Conservation (phyloP, 2,888 invertebrate species). For the Chironomus riparius region DNA sequence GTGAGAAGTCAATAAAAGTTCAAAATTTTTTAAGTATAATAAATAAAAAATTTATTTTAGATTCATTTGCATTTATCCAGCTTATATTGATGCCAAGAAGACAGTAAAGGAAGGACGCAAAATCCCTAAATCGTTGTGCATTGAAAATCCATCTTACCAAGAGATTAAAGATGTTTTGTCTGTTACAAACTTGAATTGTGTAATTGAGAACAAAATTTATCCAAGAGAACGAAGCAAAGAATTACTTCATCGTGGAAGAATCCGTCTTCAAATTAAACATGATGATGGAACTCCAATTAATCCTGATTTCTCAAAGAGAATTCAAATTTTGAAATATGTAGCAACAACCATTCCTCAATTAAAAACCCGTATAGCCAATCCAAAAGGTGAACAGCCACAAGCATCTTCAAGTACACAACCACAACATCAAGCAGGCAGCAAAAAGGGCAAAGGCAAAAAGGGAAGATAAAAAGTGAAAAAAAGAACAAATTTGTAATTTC, state of each 20-base stretch:
- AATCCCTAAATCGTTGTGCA: conserved; percentile 72
- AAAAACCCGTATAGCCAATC: conserved; percentile 58
- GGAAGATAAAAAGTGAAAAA: conserved; percentile 30
- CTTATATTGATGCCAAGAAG: conserved; percentile 90
- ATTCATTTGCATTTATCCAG: conserved; percentile 96
- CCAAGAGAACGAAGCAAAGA: conserved; percentile 88
- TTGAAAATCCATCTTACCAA: conserved; percentile 90
- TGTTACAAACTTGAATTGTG: conserved; percentile 72
- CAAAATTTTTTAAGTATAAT: too few relatives aligned
- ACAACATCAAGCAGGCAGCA: conserved; percentile 29
- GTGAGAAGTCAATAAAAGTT: conserved; percentile 38
- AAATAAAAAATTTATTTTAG: conserved; percentile 39
- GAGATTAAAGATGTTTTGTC: conserved; percentile 91
- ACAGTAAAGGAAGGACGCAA: conserved; percentile 81
- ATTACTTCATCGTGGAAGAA: conserved; percentile 70
- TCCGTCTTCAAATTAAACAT: conserved; percentile 85
- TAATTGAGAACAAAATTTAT: conserved; percentile 88
- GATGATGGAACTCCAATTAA: conserved; percentile 74
- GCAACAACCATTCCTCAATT: conserved; percentile 84
- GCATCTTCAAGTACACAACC: not conserved
- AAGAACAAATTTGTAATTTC: not conserved
- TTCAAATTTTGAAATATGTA: conserved; percentile 66
- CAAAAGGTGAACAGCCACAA: conserved; percentile 30
- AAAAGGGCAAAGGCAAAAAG: conserved; percentile 41
- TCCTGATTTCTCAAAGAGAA: conserved; percentile 61